These are phyloP conservation scores for Marronus borbonicus DNA, from an alignment of 2,888 invertebrate species.

Conservation along the genomic window DNA sequence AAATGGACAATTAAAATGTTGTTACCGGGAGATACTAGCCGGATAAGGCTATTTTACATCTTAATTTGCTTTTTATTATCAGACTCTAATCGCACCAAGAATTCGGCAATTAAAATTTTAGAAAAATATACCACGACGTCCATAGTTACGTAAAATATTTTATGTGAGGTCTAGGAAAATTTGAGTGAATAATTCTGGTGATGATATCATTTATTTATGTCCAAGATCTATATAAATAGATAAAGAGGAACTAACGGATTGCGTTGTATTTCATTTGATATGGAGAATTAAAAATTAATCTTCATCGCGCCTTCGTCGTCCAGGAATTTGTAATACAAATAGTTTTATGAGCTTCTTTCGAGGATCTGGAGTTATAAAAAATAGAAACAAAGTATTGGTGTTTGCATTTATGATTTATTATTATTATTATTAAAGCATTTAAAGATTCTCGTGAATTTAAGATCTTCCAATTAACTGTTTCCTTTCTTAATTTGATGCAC, in stretches of 20 bases:
- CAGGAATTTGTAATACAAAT: no score
- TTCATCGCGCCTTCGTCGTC: no score
- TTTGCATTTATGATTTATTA: no score
- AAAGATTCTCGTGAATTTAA: no score
- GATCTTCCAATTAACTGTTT: no score
- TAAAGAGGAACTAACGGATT: not conserved
- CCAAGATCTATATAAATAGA: not conserved
- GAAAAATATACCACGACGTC: not conserved
- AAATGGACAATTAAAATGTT: constrained; percentile 32
- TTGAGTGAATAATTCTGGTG: not conserved
- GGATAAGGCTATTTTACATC: constrained; percentile 27
- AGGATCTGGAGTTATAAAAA: not conserved
- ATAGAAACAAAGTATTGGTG: no score
- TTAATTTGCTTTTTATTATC: constrained; percentile 14
- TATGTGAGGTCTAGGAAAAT: not conserved
- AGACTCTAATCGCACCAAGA: not conserved
- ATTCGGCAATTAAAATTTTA: constrained; percentile 14
- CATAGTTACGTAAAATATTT: not conserved
- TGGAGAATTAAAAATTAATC: no score
- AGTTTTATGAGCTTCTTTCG: no score
- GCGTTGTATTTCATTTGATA: no score
- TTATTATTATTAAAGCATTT: no score
- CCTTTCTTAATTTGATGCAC: no score
- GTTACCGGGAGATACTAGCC: constrained; percentile 14
- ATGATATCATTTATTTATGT: constrained; percentile 8